Conservation (phyloP, 2,797 vertebrate genomes). For the Rhinatrema bivittatum region DNA sequence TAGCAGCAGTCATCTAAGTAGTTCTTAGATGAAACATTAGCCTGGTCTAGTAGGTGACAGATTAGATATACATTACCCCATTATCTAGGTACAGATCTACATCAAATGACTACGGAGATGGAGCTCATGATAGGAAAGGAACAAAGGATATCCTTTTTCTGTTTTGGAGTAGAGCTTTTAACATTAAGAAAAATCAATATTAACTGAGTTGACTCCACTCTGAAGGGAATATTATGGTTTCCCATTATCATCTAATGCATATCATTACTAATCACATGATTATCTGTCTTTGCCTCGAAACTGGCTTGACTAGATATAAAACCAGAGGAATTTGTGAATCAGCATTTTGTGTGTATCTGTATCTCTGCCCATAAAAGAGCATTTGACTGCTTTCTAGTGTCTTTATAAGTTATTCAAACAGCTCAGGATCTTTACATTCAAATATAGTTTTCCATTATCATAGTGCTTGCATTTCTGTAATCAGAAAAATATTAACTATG, state of each 20-base stretch:
- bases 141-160: constrained; percentile 56
- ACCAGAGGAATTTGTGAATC: constrained; percentile 36
- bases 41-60: constrained; percentile 62
- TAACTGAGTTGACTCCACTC: constrained; percentile 71
- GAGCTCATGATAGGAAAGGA: constrained; percentile 27
- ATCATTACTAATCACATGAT: constrained; percentile 79
- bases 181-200: constrained; percentile 84
- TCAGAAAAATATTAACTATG: no score
- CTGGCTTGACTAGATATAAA: constrained; percentile 51
- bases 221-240: constrained; percentile 70
- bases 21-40: constrained; percentile 62
- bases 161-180: constrained; percentile 66
- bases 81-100: constrained; percentile 54
- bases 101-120: constrained; percentile 50
- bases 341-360: constrained; percentile 22
- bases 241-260: constrained; percentile 80
- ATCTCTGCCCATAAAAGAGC: constrained; percentile 32
- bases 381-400: constrained; percentile 29
- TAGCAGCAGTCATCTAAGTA: constrained; percentile 49
- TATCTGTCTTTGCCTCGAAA: constrained; percentile 44
- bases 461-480: constrained; percentile 2
- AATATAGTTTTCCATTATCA: constrained; percentile 14
- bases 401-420: constrained; percentile 40
- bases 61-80: constrained; percentile 64
- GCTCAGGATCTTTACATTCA: constrained; percentile 31